These are phyloP conservation scores for Laupala kohalensis DNA, from an alignment of 1,140 invertebrate genomes.

Conservation along the genomic window DNA sequence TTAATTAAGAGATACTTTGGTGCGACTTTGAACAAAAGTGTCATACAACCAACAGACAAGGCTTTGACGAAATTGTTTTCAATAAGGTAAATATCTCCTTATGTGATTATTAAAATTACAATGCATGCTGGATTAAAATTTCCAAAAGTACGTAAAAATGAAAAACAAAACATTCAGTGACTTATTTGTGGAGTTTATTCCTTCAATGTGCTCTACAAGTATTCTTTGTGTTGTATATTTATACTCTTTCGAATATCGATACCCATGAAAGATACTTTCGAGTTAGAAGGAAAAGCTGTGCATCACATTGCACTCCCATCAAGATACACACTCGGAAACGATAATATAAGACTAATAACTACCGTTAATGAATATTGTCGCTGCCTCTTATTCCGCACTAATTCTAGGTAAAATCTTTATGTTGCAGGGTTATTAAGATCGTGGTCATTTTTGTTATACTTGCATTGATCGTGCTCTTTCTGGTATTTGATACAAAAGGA, in stretches of 20 bases:
- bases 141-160: not conserved
- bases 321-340: too few relatives aligned
- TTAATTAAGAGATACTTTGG: not conserved
- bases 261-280: not conserved
- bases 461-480: conserved; percentile 35
- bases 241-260: too few relatives aligned
- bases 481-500: conserved; percentile 47
- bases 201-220: not conserved
- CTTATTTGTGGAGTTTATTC: not conserved
- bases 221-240: too few relatives aligned
- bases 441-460: not conserved
- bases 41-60: not conserved
- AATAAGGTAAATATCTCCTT: not conserved
- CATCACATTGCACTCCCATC: too few relatives aligned
- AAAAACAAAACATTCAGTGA: not conserved
- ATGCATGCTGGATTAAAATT: not conserved
- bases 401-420: not conserved
- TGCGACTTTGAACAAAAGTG: not conserved
- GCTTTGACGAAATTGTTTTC: not conserved
- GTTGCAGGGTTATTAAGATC: not conserved
- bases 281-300: not conserved
- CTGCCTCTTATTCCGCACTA: not conserved
- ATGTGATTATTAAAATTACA: not conserved
- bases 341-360: too few relatives aligned
- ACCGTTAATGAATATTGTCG: too few relatives aligned